Conservation (phyloP, 2,113 vertebrate genomes). For the Colinus virginianus region DNA sequence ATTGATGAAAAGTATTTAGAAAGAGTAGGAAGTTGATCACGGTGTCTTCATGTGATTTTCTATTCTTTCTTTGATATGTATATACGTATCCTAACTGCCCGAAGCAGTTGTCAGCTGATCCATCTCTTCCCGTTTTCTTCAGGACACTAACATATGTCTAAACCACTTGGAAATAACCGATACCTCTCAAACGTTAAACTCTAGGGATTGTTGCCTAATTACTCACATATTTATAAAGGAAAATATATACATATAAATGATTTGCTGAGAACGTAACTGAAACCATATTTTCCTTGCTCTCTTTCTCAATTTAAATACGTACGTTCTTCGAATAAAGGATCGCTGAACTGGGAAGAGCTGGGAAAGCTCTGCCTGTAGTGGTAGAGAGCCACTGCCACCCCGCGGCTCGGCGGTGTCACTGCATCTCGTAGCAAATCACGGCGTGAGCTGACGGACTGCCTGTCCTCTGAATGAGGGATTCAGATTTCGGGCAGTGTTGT, state of each 20-base stretch:
- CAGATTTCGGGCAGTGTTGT: neutral
- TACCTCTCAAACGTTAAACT: constrained; percentile 52
- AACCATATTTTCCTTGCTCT: constrained; percentile 38
- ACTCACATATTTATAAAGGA: constrained; percentile 60
- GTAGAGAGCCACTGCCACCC: constrained; percentile 68
- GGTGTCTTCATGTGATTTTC: constrained; percentile 55
- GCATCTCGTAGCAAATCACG: neutral
- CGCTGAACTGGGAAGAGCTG: neutral
- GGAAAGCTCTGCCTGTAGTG: neutral
- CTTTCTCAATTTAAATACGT: constrained; percentile 49
- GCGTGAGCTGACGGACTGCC: neutral
- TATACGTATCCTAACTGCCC: neutral
- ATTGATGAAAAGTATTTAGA: constrained; percentile 25
- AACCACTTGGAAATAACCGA: constrained; percentile 48
- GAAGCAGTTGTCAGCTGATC: constrained; percentile 44
- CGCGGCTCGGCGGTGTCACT: neutral
- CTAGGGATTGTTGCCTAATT: constrained; percentile 60
- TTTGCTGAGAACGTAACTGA: constrained; percentile 59
- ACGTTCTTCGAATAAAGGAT: constrained; percentile 29
- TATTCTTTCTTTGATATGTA: neutral
- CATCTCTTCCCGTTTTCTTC: constrained; percentile 56
- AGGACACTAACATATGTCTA: constrained; percentile 45
- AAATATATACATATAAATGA: neutral
- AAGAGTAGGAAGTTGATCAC: constrained; percentile 33
- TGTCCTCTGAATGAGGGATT: neutral